Conservation (phyloP, 2,113 vertebrate species). For the Cryptotis parvus region DNA sequence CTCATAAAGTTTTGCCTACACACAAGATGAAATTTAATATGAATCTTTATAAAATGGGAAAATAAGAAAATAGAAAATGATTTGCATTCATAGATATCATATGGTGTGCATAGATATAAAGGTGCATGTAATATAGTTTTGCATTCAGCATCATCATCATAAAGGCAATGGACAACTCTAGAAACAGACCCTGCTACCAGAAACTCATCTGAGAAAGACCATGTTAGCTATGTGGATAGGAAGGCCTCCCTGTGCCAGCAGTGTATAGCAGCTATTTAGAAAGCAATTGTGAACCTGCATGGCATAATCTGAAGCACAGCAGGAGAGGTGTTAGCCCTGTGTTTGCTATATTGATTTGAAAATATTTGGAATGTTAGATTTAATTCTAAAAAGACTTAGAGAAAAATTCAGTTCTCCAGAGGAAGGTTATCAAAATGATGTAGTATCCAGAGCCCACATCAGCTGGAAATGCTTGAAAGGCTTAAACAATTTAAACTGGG, state of each 20-base stretch:
- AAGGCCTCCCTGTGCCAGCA: background rate
- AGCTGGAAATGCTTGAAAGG: slow-evolving; percentile 1
- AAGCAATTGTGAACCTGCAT: background rate
- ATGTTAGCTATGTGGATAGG: background rate
- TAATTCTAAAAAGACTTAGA: slow-evolving; percentile 43
- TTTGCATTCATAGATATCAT: background rate
- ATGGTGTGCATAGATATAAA: background rate
- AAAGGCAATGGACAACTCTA: background rate
- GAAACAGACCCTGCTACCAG: background rate
- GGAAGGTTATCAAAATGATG: background rate
- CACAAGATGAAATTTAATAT: background rate
- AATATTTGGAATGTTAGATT: slow-evolving; percentile 12
- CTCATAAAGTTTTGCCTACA: background rate
- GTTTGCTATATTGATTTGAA: slow-evolving; percentile 1
- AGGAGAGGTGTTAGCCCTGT: background rate
- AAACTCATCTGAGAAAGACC: background rate
- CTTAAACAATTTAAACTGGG: background rate
- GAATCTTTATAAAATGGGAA: slow-evolving; percentile 16
- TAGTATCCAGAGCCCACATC: background rate
- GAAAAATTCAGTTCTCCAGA: background rate
- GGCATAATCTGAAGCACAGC: background rate
- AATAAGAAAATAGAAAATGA: background rate
- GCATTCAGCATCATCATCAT: background rate
- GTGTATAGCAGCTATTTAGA: background rate
- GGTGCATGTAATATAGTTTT: background rate